A percentile compares a stretch with the other conserved stretches of the same genome.
These are phyloP conservation scores for Thaumatotibia leucotreta DNA, from an alignment of 1,140 invertebrate genomes.

Conservation along the genomic window DNA sequence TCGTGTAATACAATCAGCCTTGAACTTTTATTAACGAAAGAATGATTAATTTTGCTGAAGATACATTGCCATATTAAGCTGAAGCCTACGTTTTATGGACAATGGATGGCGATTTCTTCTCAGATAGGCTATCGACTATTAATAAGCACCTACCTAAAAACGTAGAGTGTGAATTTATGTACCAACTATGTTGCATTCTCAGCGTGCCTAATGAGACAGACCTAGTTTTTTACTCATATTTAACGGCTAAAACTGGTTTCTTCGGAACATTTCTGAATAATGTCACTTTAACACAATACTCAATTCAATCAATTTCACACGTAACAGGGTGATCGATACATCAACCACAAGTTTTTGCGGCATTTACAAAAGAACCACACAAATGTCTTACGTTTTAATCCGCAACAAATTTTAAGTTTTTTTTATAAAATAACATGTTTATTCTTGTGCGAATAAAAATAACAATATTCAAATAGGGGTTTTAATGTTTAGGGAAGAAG, in stretches of 20 bases:
- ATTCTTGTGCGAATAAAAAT: too few species aligned
- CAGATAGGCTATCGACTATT: too few species aligned
- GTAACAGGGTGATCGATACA: neutral
- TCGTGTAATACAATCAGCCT: neutral
- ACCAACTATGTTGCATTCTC: neutral
- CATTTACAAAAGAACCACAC: neutral
- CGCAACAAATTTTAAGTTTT: too few species aligned
- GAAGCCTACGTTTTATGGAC: neutral
- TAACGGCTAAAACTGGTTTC: neutral
- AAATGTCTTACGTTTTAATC: neutral
- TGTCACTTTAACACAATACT: neutral
- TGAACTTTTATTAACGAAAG: slow-evolving; percentile 1
- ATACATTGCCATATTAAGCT: neutral
- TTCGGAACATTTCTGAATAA: neutral
- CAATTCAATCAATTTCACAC: slow-evolving; percentile 5
- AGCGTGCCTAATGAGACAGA: neutral
- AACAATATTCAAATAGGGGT: too few species aligned
- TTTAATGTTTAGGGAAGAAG: too few species aligned
- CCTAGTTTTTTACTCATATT: neutral
- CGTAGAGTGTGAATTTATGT: neutral
- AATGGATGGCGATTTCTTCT: neutral
- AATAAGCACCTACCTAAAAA: too few species aligned
- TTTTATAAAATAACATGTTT: neutral
- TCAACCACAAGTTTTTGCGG: neutral
- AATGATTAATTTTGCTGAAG: neutral